phyloP scores from a whole-genome alignment of 2,113 vertebrate species.

The Rhinolophus ferrumequinum region DNA sequence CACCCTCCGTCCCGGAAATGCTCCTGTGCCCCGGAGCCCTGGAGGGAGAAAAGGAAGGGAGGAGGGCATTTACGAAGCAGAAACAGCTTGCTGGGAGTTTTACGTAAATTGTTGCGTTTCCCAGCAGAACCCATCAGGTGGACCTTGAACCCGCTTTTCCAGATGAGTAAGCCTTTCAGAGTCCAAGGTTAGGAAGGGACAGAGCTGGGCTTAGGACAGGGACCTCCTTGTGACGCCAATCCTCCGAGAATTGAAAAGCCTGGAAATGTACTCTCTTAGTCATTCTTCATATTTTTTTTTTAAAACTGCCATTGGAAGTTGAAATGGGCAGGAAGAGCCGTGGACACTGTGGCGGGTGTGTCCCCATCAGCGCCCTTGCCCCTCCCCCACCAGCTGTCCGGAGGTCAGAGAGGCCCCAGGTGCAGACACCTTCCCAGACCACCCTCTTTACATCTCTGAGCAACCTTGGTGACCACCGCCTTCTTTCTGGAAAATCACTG shows the following conservation, averaged over 20 bases:
- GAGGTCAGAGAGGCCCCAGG: background rate
- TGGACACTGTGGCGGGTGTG: fast-evolving
- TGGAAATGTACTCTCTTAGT: fast-evolving
- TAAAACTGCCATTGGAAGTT: background rate
- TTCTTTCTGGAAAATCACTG: background rate
- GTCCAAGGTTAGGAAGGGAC: background rate
- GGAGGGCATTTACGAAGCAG: fast-evolving
- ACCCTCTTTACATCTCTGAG: background rate
- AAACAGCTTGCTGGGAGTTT: fast-evolving
- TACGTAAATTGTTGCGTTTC: fast-evolving
- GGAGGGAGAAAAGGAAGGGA: background rate
- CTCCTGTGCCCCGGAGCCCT: background rate
- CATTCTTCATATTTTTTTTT: fast-evolving
- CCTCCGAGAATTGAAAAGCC: background rate
- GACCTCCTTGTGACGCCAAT: too few relatives aligned
- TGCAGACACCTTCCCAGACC: background rate
- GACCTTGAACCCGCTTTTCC: fast-evolving
- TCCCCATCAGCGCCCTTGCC: fast-evolving
- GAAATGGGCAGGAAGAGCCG: background rate
- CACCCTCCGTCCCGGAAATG: background rate
- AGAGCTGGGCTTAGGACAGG: background rate
- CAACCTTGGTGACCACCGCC: background rate
- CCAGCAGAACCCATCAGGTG: fast-evolving
- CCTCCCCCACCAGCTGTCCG: too few relatives aligned
- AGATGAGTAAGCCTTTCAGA: background rate